Evolutionary conservation across 1,140 invertebrate species (phyloP).

Genomic region (Oreohelix idahoensis): DNA sequence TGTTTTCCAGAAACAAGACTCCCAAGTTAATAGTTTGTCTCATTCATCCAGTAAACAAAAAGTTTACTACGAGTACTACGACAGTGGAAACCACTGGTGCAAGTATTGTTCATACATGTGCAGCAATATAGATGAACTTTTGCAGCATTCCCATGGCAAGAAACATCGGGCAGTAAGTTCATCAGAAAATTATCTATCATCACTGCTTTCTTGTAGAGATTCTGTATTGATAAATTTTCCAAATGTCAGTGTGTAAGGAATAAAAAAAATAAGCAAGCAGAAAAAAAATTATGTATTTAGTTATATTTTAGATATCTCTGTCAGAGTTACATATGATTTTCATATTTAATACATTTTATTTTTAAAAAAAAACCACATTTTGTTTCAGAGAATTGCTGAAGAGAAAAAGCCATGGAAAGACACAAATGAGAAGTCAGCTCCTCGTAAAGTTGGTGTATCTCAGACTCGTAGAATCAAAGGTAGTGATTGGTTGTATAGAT

Average conservation of each 20-base stretch:
- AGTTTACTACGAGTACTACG: slow-evolving; percentile 36
- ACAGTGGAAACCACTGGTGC: slow-evolving; percentile 34
- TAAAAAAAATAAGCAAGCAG: no score
- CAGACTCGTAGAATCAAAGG: slow-evolving; percentile 9
- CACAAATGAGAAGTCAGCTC: neutral
- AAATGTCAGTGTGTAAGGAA: no score
- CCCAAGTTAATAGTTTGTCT: neutral
- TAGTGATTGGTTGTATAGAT: slow-evolving; percentile 5
- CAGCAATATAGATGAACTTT: neutral
- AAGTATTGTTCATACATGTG: neutral
- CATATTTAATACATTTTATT: neutral
- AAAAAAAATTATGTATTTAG: no score
- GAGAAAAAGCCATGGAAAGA: slow-evolving; percentile 16
- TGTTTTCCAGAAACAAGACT: neutral
- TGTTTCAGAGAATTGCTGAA: neutral
- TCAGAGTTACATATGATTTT: neutral
- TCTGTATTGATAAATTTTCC: no score
- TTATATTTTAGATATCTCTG: neutral
- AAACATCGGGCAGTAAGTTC: slow-evolving; percentile 17
- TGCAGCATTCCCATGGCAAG: slow-evolving; percentile 16
- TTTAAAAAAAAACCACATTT: neutral
- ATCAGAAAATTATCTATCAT: no score
- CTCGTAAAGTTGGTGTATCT: neutral
- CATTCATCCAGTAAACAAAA: neutral
- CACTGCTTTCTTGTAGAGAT: no score